Conservation (phyloP, 30 jellyfish, hydroid and myxozoan genomes). For the Aurelia coerulea region DNA sequence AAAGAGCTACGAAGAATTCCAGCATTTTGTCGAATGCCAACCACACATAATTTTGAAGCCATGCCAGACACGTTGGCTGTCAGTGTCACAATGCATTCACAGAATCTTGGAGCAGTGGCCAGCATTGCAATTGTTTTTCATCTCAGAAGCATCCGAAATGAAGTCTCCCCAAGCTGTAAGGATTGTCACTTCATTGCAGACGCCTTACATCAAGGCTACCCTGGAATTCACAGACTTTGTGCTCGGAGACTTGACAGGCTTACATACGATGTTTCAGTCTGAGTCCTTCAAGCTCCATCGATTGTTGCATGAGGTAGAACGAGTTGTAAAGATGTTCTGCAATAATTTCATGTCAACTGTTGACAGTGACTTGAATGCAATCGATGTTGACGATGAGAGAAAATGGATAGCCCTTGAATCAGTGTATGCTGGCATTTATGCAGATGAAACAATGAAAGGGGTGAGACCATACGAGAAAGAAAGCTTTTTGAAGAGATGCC, state of each 20-base stretch:
- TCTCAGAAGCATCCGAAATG: slow-evolving; percentile 30
- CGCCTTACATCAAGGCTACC: slow-evolving; percentile 57
- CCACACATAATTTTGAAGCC: slow-evolving; percentile 37
- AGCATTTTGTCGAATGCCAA: slow-evolving; percentile 31
- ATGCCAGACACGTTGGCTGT: slow-evolving; percentile 42
- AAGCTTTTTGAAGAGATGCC: slow-evolving; percentile 36
- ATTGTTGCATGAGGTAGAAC: slow-evolving; percentile 34
- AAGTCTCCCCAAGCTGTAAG: slow-evolving; percentile 47
- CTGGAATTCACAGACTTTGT: slow-evolving; percentile 44
- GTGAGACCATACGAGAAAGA: slow-evolving; percentile 53
- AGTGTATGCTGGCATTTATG: slow-evolving; percentile 37
- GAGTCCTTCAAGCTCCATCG: slow-evolving; percentile 24
- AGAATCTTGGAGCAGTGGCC: slow-evolving; percentile 61
- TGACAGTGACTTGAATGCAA: neutral
- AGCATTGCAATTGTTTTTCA: slow-evolving; percentile 41
- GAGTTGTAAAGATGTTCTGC: slow-evolving; percentile 30
- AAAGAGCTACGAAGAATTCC: slow-evolving; percentile 37
- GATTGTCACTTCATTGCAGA: slow-evolving; percentile 11
- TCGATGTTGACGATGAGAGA: slow-evolving; percentile 55
- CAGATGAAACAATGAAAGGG: slow-evolving; percentile 1
- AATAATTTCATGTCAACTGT: slow-evolving; percentile 23
- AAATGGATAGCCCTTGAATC: slow-evolving; percentile 40
- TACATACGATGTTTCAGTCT: slow-evolving; percentile 43
- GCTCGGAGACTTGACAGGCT: slow-evolving; percentile 43
- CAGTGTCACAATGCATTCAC: slow-evolving; percentile 15